These are phyloP conservation scores for Spheniscus mendiculus DNA, from an alignment of 2,113 vertebrate species.

Conservation along the genomic window DNA sequence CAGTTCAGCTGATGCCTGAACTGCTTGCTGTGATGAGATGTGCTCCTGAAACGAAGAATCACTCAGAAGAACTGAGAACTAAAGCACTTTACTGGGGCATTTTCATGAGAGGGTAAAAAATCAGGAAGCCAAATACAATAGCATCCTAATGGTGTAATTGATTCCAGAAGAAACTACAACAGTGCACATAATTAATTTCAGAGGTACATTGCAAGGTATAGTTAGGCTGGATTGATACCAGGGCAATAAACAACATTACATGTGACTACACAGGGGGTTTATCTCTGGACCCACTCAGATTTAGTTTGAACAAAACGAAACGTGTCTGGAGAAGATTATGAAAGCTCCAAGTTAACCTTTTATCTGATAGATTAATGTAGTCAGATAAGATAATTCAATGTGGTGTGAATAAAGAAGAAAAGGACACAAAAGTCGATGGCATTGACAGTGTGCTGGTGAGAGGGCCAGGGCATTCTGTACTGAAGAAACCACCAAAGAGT, in stretches of 20 bases:
- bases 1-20: neutral
- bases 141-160: neutral
- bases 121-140: neutral
- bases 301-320: neutral
- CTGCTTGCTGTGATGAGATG: neutral
- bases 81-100: neutral
- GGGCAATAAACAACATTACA: neutral
- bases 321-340: neutral
- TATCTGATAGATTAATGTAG: neutral
- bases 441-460: neutral
- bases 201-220: neutral
- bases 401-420: neutral
- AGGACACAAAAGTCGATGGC: neutral
- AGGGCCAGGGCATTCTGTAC: neutral
- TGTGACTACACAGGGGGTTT: neutral
- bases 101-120: neutral
- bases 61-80: neutral
- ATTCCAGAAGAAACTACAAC: neutral
- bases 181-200: neutral
- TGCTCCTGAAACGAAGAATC: neutral
- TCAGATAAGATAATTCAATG: neutral
- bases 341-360: slow-evolving; percentile 1
- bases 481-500: neutral
- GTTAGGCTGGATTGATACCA: neutral
- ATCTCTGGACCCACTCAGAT: neutral